These are phyloP conservation scores for Heliconius aoede DNA, from an alignment of 2,888 invertebrate genomes.

Conservation along the genomic window DNA sequence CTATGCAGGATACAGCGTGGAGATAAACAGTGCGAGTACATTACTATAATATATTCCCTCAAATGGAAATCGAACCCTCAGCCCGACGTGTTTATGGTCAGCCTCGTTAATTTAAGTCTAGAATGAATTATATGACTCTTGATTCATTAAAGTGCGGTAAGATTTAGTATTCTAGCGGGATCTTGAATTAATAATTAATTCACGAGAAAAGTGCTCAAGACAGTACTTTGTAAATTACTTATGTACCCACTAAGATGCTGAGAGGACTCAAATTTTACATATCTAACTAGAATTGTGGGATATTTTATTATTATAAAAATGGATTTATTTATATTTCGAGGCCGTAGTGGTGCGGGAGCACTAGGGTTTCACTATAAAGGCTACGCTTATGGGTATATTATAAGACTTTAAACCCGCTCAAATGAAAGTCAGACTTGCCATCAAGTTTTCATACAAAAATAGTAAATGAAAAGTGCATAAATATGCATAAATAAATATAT, in stretches of 20 bases:
- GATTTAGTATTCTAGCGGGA: not conserved
- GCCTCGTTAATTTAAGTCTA: no score
- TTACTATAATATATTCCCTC: no score
- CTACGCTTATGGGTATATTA: no score
- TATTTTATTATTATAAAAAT: not conserved
- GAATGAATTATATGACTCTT: not conserved
- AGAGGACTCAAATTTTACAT: not conserved
- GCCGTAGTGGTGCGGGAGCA: not conserved
- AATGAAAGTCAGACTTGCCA: no score
- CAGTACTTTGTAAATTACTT: not conserved
- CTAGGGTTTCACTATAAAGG: not conserved
- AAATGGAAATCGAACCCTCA: no score
- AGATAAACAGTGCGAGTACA: no score
- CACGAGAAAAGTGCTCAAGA: conserved; percentile 12
- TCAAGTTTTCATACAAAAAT: no score
- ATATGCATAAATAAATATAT: no score
- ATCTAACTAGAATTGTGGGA: not conserved
- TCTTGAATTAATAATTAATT: conserved; percentile 16
- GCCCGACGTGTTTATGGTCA: no score
- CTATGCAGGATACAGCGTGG: no score
- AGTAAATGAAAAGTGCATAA: no score
- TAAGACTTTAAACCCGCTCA: no score
- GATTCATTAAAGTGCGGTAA: not conserved
- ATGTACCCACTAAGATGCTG: not conserved
- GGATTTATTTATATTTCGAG: not conserved